Conservation (phyloP, 2,888 invertebrate genomes). For the Lobophora halterata region DNA sequence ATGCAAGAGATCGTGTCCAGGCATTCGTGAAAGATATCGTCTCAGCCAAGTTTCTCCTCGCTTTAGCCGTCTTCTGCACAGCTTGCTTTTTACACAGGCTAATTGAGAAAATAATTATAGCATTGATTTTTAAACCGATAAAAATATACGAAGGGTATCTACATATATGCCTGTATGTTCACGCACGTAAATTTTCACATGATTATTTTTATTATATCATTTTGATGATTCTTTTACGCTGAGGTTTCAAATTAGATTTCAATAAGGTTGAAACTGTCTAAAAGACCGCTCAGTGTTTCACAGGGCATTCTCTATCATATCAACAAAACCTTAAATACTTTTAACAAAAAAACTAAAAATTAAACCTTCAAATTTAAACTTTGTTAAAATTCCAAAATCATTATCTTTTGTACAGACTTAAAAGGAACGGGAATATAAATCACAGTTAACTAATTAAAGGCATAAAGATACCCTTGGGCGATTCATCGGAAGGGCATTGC, state of each 20-base stretch:
- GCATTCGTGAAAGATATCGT: conserved; percentile 76
- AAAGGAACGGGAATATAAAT: conserved; percentile 15
- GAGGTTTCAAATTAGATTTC: too few relatives aligned
- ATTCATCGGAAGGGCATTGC: conserved; percentile 37
- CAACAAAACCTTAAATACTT: too few relatives aligned
- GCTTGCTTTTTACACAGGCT: conserved; percentile 21
- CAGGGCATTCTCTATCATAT: too few relatives aligned
- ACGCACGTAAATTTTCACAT: too few relatives aligned
- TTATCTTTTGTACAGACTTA: background rate
- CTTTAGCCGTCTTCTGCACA: conserved; percentile 31
- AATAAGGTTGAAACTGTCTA: too few relatives aligned
- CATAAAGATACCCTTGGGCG: conserved; percentile 33
- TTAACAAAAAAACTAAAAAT: too few relatives aligned
- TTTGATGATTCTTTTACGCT: too few relatives aligned
- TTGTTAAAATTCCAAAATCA: conserved; percentile 1
- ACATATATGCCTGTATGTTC: too few relatives aligned
- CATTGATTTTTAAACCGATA: background rate
- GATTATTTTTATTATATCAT: too few relatives aligned
- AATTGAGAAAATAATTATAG: conserved; percentile 21
- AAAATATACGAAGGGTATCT: too few relatives aligned
- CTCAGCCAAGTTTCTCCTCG: conserved; percentile 63
- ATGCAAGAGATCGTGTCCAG: conserved; percentile 66
- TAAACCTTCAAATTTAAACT: too few relatives aligned
- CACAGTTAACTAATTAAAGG: conserved; percentile 43
- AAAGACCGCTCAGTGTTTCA: too few relatives aligned